phyloP scores from a whole-genome alignment of 2,113 vertebrate species.

The Xenopus laevis region DNA sequence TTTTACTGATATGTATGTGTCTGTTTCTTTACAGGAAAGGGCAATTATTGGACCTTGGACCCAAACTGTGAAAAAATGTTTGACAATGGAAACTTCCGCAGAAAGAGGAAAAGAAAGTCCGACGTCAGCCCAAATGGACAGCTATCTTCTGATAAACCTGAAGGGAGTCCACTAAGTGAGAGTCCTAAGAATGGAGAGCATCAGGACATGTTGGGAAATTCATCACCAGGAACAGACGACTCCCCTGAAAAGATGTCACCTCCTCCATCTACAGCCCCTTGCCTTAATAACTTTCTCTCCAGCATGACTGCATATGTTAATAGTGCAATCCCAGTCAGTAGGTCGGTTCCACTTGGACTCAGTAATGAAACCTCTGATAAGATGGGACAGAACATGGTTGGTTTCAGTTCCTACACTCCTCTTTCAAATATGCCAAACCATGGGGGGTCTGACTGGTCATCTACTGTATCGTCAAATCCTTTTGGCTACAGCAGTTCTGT shows the following conservation, averaged over 20 bases:
- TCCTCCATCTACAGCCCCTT: slow-evolving; percentile 63
- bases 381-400: slow-evolving; percentile 68
- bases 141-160: slow-evolving; percentile 68
- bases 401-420: slow-evolving; percentile 78
- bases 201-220: slow-evolving; percentile 68
- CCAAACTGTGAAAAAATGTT: slow-evolving; percentile 99
- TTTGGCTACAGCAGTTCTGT: slow-evolving; percentile 77
- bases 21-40: slow-evolving; percentile 78
- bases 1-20: not conserved
- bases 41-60: slow-evolving; percentile 98
- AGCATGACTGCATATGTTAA: slow-evolving; percentile 68
- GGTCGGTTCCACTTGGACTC: slow-evolving; percentile 67
- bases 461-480: slow-evolving; percentile 63
- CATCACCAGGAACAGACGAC: slow-evolving; percentile 51
- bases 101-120: slow-evolving; percentile 96
- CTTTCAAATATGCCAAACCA: slow-evolving; percentile 69
- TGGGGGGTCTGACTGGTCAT: slow-evolving; percentile 73
- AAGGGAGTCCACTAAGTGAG: slow-evolving; percentile 60
- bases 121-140: slow-evolving; percentile 63
- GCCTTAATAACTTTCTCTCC: slow-evolving; percentile 86
- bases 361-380: slow-evolving; percentile 72
- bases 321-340: slow-evolving; percentile 48
- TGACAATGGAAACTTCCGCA: slow-evolving; percentile 96
- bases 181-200: slow-evolving; percentile 67
- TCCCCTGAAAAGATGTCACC: slow-evolving; percentile 75